Evolutionary conservation across 2,888 invertebrate genomes (phyloP).

Genomic region (Lasioglossum morio): DNA sequence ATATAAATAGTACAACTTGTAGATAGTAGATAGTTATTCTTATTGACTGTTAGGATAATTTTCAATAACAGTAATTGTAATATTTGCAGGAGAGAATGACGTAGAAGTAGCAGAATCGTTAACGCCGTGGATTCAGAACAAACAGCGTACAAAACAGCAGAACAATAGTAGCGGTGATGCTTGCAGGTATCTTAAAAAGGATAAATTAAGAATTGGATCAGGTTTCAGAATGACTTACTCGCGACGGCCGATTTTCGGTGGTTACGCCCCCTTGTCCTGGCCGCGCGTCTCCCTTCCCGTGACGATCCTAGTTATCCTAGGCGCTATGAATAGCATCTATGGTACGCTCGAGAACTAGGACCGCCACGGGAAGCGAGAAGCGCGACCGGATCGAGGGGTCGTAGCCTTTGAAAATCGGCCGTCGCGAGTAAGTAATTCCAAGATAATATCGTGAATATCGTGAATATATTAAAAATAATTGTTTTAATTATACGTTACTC

Average conservation of each 20-base stretch:
- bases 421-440: too few species aligned
- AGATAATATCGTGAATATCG: neutral
- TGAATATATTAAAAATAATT: neutral
- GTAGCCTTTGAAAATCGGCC: too few species aligned
- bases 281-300: too few species aligned
- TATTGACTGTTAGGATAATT: neutral
- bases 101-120: slow-evolving; percentile 88
- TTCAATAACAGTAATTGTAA: slow-evolving; percentile 27
- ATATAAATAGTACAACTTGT: neutral
- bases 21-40: neutral
- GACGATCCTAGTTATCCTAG: too few species aligned
- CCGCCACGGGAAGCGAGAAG: too few species aligned
- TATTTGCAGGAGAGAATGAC: slow-evolving; percentile 87
- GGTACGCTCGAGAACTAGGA: too few species aligned
- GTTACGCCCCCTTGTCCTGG: too few species aligned
- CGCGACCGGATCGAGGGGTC: too few species aligned
- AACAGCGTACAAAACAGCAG: slow-evolving; percentile 73
- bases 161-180: slow-evolving; percentile 44
- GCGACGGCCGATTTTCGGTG: too few species aligned
- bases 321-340: too few species aligned
- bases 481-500: slow-evolving; percentile 1
- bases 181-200: slow-evolving; percentile 43
- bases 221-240: too few species aligned
- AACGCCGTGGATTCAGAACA: slow-evolving; percentile 77
- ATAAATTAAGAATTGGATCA: neutral